A percentile compares a stretch with the other conserved stretches of the same genome.
Conservation (phyloP, 2,797 vertebrate species). For the Anabas testudineus region DNA sequence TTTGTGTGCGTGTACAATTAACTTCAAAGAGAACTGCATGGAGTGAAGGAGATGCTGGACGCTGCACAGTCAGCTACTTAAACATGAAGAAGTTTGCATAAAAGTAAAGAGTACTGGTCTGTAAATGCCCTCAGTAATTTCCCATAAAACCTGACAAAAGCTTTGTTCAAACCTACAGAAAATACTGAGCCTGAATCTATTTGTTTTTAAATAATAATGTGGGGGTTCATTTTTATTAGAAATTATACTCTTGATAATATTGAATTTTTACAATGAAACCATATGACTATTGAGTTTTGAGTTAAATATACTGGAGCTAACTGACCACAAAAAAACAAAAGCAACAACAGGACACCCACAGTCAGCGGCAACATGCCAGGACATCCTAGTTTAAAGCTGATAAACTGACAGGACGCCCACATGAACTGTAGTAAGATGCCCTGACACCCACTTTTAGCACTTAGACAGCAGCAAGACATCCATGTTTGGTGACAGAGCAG, state of each 20-base stretch:
- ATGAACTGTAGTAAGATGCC: constrained; percentile 11
- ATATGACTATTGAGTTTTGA: no score
- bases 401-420: constrained; percentile 44
- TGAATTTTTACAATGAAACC: not conserved
- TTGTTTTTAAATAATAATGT: no score
- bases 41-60: constrained; percentile 1
- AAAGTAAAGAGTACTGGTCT: not conserved
- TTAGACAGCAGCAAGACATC: constrained; percentile 21
- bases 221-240: no score
- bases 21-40: constrained; percentile 7
- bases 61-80: not conserved
- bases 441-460: constrained; percentile 38
- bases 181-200: no score
- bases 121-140: not conserved
- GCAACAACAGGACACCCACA: constrained; percentile 44
- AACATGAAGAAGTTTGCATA: not conserved
- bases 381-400: constrained; percentile 27
- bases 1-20: not conserved
- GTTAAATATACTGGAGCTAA: not conserved
- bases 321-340: constrained; percentile 34
- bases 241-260: no score
- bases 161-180: no score
- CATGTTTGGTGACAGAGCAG: constrained; percentile 2
- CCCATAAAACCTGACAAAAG: no score
- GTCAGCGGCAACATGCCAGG: constrained; percentile 21